Percentiles rank a stretch among this genome's conserved stretches.
Conservation (phyloP, 2,888 invertebrate genomes). For the Macrophya annulata region DNA sequence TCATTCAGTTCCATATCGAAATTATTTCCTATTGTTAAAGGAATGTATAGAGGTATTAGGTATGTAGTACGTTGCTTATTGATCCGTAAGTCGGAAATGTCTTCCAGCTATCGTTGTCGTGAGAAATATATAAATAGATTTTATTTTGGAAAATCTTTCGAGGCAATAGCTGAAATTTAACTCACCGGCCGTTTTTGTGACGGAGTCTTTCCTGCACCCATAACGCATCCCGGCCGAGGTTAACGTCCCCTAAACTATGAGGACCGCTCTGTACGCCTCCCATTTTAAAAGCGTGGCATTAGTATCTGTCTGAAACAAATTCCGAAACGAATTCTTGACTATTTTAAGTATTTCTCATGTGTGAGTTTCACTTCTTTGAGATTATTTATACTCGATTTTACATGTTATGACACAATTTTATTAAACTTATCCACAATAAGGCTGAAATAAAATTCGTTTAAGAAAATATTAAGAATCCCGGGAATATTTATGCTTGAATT, state of each 20-base stretch:
- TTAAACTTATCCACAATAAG: neutral
- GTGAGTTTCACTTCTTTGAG: neutral
- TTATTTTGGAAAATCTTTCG: constrained; percentile 47
- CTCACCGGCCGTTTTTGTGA: constrained; percentile 75
- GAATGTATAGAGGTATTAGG: neutral
- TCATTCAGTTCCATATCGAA: neutral
- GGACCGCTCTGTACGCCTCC: constrained; percentile 77
- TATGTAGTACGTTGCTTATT: neutral
- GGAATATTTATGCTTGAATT: neutral
- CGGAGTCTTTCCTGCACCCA: constrained; percentile 77
- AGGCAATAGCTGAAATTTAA: constrained; percentile 52
- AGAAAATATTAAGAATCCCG: neutral
- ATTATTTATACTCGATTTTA: neutral
- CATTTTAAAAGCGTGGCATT: constrained; percentile 65
- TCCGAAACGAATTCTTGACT: neutral
- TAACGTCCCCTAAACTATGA: constrained; percentile 71
- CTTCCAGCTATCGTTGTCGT: neutral
- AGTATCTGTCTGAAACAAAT: constrained; percentile 43
- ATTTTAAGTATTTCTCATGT: neutral
- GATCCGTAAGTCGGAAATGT: neutral
- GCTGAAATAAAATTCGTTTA: neutral
- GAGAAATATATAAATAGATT: neutral
- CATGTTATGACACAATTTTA: neutral
- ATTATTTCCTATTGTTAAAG: constrained; percentile 32
- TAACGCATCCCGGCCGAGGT: constrained; percentile 69